phyloP scores from a whole-genome alignment of 2,797 vertebrate species.

The Scleropages formosus region DNA sequence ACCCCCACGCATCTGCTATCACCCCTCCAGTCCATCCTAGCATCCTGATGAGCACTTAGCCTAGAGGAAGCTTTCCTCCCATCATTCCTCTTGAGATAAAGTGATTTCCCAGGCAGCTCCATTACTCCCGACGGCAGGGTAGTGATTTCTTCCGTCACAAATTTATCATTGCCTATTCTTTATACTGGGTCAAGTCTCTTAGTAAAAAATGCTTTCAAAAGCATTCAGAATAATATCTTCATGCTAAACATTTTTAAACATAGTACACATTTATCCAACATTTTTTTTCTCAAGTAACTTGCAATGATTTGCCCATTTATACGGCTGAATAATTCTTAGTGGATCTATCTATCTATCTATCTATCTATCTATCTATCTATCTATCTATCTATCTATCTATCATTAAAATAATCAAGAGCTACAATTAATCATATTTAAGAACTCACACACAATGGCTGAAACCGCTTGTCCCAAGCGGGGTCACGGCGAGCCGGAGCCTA shows the following conservation, averaged over 20 bases:
- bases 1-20: too few species aligned
- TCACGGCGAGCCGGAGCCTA: too few species aligned
- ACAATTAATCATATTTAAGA: too few species aligned
- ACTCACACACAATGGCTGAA: too few species aligned
- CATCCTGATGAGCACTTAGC: conserved; percentile 1
- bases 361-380: too few species aligned
- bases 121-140: conserved; percentile 15
- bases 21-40: not conserved
- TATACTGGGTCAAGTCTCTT: not conserved
- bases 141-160: not conserved
- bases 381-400: too few species aligned
- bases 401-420: too few species aligned
- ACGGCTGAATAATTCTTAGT: too few species aligned
- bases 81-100: conserved; percentile 18
- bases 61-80: not conserved
- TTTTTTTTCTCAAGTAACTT: too few species aligned
- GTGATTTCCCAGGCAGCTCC: not conserved
- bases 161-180: conserved; percentile 10
- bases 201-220: conserved; percentile 3
- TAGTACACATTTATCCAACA: not conserved
- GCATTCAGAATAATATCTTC: not conserved
- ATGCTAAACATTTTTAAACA: conserved; percentile 8
- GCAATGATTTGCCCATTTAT: too few species aligned
- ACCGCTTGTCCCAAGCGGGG: too few species aligned
- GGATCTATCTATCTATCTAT: too few species aligned